Conservation (phyloP, 2,113 vertebrate species). For the Coturnix japonica region DNA sequence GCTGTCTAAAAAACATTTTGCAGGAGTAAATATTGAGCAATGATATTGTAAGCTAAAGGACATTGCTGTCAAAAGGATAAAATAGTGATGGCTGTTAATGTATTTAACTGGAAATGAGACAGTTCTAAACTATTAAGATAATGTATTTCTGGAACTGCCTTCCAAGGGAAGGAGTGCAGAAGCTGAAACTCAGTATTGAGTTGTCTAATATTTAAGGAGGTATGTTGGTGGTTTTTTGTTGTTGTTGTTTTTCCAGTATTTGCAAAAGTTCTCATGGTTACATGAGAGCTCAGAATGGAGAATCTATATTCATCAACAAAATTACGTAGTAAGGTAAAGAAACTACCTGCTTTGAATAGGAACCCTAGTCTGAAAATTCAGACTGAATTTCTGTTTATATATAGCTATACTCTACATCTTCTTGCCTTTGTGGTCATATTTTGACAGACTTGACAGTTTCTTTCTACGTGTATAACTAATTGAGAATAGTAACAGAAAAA, state of each 20-base stretch:
- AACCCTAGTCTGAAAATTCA: not conserved
- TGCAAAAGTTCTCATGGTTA: not conserved
- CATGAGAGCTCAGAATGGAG: not conserved
- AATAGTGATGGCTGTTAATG: slow-evolving; percentile 13
- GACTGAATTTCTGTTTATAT: not conserved
- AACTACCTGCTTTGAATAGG: not conserved
- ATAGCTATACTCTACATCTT: not conserved
- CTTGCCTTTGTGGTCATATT: fast-evolving
- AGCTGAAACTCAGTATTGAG: not conserved
- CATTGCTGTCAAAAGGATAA: slow-evolving; percentile 10
- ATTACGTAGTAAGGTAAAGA: not conserved
- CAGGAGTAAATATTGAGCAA: slow-evolving; percentile 18
- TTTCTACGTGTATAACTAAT: not conserved
- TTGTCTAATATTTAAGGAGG: not conserved
- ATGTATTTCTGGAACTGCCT: not conserved
- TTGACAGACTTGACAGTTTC: not conserved
- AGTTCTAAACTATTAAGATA: not conserved
- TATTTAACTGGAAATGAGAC: slow-evolving; percentile 8
- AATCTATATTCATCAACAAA: not conserved
- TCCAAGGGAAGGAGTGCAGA: not conserved
- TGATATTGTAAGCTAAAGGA: slow-evolving; percentile 35
- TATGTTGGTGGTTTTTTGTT: not conserved
- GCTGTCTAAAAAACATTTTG: not conserved
- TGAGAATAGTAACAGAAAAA: not conserved
- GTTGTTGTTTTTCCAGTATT: not conserved